Percentiles rank a stretch among this genome's conserved stretches.
These are phyloP conservation scores for Homarus gammarus DNA, from an alignment of 2,888 invertebrate genomes.

Conservation along the genomic window DNA sequence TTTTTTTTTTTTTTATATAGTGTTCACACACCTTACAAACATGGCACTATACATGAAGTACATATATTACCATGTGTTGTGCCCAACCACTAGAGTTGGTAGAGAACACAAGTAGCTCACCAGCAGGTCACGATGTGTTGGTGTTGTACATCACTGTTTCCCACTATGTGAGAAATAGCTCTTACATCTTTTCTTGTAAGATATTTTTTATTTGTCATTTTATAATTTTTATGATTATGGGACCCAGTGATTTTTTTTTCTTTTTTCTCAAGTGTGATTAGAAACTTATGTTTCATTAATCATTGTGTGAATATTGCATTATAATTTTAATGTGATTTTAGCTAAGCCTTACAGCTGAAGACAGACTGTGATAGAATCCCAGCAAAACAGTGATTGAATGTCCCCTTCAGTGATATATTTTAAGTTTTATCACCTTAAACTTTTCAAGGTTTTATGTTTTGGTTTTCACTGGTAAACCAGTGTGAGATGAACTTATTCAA, in stretches of 20 bases:
- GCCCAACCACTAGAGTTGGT: slow-evolving; percentile 10
- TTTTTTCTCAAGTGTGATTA: slow-evolving; percentile 39
- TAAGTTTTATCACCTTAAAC: slow-evolving; percentile 16
- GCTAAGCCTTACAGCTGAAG: slow-evolving; percentile 66
- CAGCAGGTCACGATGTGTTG: not conserved
- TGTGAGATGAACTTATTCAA: slow-evolving; percentile 24
- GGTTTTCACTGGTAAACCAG: slow-evolving; percentile 10
- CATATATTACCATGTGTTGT: not conserved
- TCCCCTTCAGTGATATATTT: slow-evolving; percentile 35
- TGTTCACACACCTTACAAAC: slow-evolving; percentile 10
- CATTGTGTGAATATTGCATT: slow-evolving; percentile 37
- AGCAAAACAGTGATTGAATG: slow-evolving; percentile 64
- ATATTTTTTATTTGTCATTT: slow-evolving; percentile 7
- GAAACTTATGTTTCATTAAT: slow-evolving; percentile 25
- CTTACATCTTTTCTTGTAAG: not conserved
- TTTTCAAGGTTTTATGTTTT: slow-evolving; percentile 27
- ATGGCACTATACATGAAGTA: not conserved
- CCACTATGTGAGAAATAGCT: slow-evolving; percentile 31
- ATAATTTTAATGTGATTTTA: slow-evolving; percentile 62
- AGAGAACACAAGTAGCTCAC: not conserved
- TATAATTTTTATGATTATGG: slow-evolving; percentile 20
- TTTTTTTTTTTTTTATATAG: not conserved
- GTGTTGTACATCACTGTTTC: slow-evolving; percentile 21
- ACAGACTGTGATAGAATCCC: slow-evolving; percentile 67
- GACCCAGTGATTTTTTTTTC: slow-evolving; percentile 36